Conservation (phyloP, 23 tunicate genomes). For the Halocynthia aurantium region DNA sequence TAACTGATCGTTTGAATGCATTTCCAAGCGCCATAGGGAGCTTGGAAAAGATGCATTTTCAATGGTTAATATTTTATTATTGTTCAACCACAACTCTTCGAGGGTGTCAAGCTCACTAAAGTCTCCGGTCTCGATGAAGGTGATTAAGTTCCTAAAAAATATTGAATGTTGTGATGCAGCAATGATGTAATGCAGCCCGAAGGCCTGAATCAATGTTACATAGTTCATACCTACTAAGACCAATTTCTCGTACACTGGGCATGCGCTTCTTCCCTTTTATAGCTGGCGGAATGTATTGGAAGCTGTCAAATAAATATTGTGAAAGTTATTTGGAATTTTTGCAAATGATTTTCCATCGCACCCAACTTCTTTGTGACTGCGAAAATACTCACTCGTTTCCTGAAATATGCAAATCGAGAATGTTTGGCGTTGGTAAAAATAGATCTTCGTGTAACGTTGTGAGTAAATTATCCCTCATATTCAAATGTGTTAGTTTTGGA, state of each 20-base stretch:
- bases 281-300: constrained; percentile 23
- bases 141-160: constrained; percentile 12
- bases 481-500: constrained; percentile 18
- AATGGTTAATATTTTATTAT: constrained; percentile 18
- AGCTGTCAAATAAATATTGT: constrained; percentile 1
- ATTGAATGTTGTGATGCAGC: neutral
- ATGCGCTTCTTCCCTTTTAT: constrained; percentile 18
- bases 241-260: constrained; percentile 20
- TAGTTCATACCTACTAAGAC: neutral
- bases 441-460: constrained; percentile 22
- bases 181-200: neutral
- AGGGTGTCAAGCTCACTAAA: constrained; percentile 15
- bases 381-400: constrained; percentile 17
- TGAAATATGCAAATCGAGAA: constrained; percentile 16
- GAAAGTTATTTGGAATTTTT: neutral
- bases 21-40: neutral
- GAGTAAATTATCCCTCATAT: constrained; percentile 11
- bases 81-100: constrained; percentile 11
- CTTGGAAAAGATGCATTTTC: constrained; percentile 24
- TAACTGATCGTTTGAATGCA: constrained; percentile 9
- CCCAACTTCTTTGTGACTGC: no score
- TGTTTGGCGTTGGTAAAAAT: constrained; percentile 11
- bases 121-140: constrained; percentile 13
- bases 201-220: neutral
- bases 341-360: no score